Conservation (phyloP, 1,140 invertebrate species). For the Trachymyrmex septentrionalis region DNA sequence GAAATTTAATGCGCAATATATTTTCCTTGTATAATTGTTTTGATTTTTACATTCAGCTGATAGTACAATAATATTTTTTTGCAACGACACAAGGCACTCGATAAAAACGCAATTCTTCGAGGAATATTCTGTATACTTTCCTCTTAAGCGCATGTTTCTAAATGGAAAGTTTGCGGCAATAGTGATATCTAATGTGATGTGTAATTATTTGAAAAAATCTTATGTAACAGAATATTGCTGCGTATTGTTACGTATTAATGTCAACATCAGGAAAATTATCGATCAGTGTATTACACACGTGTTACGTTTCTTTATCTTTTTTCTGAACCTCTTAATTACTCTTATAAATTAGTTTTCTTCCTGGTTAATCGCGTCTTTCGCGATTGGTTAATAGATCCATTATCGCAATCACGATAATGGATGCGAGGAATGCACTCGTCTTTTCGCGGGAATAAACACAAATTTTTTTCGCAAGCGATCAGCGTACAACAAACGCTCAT, state of each 20-base stretch:
- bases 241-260: constrained; percentile 18
- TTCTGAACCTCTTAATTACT: constrained; percentile 16
- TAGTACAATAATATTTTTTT: constrained; percentile 10
- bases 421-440: constrained; percentile 37
- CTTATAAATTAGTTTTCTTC: constrained; percentile 10
- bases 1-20: background rate
- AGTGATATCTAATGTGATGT: constrained; percentile 4
- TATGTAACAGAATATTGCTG: background rate
- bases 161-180: constrained; percentile 14
- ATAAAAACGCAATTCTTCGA: constrained; percentile 18
- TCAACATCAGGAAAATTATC: constrained; percentile 8
- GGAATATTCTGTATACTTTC: background rate
- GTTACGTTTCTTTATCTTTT: background rate
- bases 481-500: constrained; percentile 41
- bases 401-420: constrained; percentile 41
- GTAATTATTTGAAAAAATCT: constrained; percentile 26
- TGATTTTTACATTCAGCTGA: background rate
- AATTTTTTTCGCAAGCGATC: constrained; percentile 9
- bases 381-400: constrained; percentile 13
- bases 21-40: background rate
- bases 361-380: background rate
- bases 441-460: background rate
- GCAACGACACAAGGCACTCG: background rate
- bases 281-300: background rate
- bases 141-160: constrained; percentile 11